phyloP scores from a whole-genome alignment of 2,113 vertebrate species.

The Actenoides hombroni region DNA sequence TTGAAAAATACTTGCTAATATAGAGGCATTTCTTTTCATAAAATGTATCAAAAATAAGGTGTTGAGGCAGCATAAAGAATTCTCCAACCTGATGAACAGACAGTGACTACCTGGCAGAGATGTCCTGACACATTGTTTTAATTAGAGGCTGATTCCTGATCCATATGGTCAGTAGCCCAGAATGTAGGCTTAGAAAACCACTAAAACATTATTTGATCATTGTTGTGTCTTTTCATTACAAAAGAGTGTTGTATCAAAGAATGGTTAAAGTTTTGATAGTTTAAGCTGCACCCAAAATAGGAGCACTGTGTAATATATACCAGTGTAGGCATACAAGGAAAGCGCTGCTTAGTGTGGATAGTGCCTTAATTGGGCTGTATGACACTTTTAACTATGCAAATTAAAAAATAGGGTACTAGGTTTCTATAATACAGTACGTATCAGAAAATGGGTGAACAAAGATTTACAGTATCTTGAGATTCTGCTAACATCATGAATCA shows the following conservation, averaged over 20 bases:
- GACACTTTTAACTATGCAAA: neutral
- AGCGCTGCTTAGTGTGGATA: neutral
- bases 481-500: neutral
- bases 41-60: neutral
- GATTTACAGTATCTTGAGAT: neutral
- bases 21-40: neutral
- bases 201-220: neutral
- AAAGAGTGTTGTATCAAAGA: neutral
- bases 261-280: neutral
- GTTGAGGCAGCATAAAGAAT: neutral
- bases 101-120: neutral
- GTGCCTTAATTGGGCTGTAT: neutral
- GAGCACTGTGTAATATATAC: neutral
- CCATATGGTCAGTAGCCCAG: neutral
- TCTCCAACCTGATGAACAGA: neutral
- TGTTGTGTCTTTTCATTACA: neutral
- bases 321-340: neutral
- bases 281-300: neutral
- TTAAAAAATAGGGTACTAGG: neutral
- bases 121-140: rapidly evolving
- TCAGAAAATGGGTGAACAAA: neutral
- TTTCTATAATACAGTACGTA: neutral
- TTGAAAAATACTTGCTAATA: neutral
- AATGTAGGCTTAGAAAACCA: neutral
- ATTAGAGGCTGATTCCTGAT: neutral